Conservation (phyloP, 2,113 vertebrate species). For the Helogale parvula region DNA sequence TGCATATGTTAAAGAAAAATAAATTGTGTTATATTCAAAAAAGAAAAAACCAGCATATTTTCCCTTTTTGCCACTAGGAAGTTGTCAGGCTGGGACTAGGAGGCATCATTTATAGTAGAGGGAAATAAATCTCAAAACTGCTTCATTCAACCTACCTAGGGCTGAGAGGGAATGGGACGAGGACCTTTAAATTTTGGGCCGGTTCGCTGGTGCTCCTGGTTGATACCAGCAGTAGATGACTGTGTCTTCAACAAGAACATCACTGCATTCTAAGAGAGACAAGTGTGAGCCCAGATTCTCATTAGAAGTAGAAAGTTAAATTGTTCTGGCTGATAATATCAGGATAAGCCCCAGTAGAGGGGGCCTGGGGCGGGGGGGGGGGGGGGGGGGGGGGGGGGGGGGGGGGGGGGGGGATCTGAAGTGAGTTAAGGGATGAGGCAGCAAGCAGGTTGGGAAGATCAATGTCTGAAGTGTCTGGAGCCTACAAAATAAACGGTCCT, state of each 20-base stretch:
- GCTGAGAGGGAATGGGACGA: neutral
- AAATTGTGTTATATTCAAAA: too few relatives aligned
- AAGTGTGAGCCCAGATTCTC: neutral
- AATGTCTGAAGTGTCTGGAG: neutral
- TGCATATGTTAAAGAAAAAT: too few relatives aligned
- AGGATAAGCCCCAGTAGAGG: neutral
- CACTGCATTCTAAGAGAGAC: neutral
- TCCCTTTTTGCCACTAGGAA: neutral
- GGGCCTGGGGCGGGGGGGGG: too few relatives aligned
- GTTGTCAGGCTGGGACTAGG: neutral
- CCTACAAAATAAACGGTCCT: neutral
- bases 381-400: too few relatives aligned
- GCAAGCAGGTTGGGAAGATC: neutral
- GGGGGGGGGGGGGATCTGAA: neutral
- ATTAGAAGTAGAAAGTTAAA: neutral
- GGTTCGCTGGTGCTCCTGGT: neutral
- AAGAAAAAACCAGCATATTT: neutral
- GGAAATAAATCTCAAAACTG: neutral
- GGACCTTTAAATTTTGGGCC: neutral
- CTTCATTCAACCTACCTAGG: neutral
- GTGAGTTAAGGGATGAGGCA: neutral
- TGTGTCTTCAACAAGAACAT: neutral
- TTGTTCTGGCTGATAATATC: neutral
- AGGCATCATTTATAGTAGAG: constrained; percentile 7
- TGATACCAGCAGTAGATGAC: neutral